These are phyloP conservation scores for Latheticus oryzae DNA, from an alignment of 2,888 invertebrate species.

Conservation along the genomic window DNA sequence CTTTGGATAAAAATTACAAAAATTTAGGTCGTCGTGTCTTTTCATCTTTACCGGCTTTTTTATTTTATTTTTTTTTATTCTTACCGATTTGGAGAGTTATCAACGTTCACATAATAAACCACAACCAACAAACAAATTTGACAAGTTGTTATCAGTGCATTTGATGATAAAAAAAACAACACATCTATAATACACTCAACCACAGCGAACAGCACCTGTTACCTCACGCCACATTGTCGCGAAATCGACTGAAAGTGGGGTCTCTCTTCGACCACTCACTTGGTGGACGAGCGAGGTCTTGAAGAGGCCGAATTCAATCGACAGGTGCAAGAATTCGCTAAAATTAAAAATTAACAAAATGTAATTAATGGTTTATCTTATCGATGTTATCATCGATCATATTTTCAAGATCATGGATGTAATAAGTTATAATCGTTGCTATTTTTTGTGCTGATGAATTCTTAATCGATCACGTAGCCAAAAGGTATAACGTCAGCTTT, in stretches of 20 bases:
- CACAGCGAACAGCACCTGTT: constrained; percentile 49
- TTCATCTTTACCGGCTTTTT: background rate
- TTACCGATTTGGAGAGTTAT: too few species aligned
- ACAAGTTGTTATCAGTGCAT: constrained; percentile 24
- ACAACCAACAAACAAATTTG: too few species aligned
- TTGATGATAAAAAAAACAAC: constrained; percentile 25
- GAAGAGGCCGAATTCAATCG: constrained; percentile 23
- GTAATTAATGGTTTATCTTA: background rate
- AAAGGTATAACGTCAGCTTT: too few species aligned
- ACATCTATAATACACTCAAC: too few species aligned
- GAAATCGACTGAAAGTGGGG: constrained; percentile 51
- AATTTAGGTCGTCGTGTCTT: background rate
- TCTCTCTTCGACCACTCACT: constrained; percentile 42
- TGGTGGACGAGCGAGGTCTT: constrained; percentile 11
- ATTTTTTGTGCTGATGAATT: constrained; percentile 27
- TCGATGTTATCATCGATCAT: background rate
- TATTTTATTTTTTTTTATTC: too few species aligned
- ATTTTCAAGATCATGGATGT: constrained; percentile 1
- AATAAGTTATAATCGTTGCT: constrained; percentile 7
- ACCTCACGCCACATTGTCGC: constrained; percentile 49
- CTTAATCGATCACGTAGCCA: constrained; percentile 18
- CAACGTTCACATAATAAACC: constrained; percentile 20
- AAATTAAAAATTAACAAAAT: too few species aligned
- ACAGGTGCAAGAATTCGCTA: constrained; percentile 20
- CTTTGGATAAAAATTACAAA: too few species aligned